These are phyloP conservation scores for Rhea americana DNA, from an alignment of 2,113 vertebrate species.

Conservation along the genomic window DNA sequence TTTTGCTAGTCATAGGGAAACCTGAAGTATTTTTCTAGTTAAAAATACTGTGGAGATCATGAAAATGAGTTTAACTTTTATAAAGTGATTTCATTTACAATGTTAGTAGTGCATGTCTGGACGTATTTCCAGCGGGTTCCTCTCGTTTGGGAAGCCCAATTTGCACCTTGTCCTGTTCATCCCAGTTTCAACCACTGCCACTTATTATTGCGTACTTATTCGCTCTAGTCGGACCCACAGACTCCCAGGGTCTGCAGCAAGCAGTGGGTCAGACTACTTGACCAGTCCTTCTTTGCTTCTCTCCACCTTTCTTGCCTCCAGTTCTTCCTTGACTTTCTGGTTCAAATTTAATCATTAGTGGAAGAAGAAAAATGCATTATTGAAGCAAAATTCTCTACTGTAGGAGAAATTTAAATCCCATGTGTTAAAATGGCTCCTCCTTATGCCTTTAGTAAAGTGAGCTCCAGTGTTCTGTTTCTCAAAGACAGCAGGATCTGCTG, in stretches of 20 bases:
- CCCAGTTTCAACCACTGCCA: not conserved
- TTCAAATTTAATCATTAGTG: not conserved
- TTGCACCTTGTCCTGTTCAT: not conserved
- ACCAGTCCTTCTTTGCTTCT: not conserved
- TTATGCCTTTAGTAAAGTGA: slow-evolving; percentile 4
- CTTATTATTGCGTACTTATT: not conserved
- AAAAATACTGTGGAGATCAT: not conserved
- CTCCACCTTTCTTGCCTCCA: not conserved
- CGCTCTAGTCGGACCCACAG: rapidly evolving
- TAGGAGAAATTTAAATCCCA: slow-evolving; percentile 18
- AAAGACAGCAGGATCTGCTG: not conserved
- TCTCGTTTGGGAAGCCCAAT: not conserved
- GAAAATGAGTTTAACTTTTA: not conserved
- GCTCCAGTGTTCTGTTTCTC: slow-evolving; percentile 34
- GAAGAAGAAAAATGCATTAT: not conserved
- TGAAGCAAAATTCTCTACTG: slow-evolving; percentile 2
- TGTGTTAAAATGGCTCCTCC: not conserved
- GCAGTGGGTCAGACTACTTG: not conserved
- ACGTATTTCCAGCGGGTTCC: not conserved
- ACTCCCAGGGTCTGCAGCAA: not conserved
- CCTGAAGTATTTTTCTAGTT: not conserved
- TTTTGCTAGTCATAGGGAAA: not conserved
- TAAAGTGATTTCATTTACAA: not conserved
- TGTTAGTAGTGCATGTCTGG: not conserved
- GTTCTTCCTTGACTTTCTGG: not conserved